Evolutionary conservation across 2,797 vertebrate species (phyloP).

Genomic region (Pogonophryne albipinna): DNA sequence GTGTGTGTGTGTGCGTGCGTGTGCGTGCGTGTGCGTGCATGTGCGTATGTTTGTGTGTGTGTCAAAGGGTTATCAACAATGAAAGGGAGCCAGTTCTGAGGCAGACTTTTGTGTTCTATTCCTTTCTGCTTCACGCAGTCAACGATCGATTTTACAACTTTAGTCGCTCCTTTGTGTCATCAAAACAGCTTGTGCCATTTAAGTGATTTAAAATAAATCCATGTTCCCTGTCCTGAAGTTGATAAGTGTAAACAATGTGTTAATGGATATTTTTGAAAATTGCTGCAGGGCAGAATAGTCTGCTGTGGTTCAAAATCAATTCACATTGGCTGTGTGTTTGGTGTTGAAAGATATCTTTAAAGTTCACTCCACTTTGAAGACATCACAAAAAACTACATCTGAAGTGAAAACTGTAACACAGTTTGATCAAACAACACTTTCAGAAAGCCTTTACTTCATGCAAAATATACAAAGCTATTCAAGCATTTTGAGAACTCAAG

Average conservation of each 20-base stretch:
- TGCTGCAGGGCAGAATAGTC: conserved; percentile 54
- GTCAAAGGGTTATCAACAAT: conserved; percentile 64
- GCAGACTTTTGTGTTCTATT: conserved; percentile 49
- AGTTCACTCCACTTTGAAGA: conserved; percentile 30
- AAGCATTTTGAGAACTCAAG: neutral
- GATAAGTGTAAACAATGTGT: conserved; percentile 68
- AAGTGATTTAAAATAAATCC: conserved; percentile 65
- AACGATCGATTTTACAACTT: conserved; percentile 60
- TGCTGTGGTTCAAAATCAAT: conserved; percentile 56
- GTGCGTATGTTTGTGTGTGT: conserved; percentile 1
- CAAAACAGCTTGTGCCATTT: conserved; percentile 55
- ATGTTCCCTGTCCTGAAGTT: conserved; percentile 59
- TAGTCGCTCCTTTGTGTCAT: conserved; percentile 42
- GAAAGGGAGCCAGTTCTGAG: conserved; percentile 33
- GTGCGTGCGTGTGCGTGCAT: neutral
- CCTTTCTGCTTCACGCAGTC: conserved; percentile 42
- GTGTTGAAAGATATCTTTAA: conserved; percentile 40
- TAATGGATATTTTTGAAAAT: conserved; percentile 67
- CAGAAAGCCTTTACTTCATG: neutral
- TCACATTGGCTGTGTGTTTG: conserved; percentile 10
- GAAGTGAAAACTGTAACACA: conserved; percentile 5
- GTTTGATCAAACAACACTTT: neutral
- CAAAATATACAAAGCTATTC: neutral
- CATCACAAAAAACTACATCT: conserved; percentile 27
- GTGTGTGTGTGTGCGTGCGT: conserved; percentile 9